These are phyloP conservation scores for Microcebus griseorufus DNA, from an alignment of 2,113 vertebrate species.

Conservation along the genomic window DNA sequence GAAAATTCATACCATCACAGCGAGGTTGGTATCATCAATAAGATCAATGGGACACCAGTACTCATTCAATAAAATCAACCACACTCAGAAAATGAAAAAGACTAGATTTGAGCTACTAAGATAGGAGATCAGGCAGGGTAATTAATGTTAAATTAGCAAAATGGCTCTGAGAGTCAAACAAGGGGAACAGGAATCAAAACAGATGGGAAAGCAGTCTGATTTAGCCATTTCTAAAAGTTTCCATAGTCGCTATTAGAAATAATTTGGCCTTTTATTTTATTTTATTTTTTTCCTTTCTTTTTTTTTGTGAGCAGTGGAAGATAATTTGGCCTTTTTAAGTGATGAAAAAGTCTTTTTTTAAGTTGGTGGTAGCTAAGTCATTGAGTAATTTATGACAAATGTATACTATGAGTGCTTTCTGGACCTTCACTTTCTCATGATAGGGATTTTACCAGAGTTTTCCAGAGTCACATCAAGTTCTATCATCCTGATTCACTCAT, in stretches of 20 bases:
- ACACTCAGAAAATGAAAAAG: slow-evolving; percentile 48
- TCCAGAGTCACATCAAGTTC: background rate
- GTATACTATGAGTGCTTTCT: background rate
- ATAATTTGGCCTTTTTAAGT: background rate
- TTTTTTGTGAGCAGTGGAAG: too few species aligned
- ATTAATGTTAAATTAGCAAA: slow-evolving; percentile 63
- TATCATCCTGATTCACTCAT: slow-evolving; percentile 18
- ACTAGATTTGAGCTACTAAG: slow-evolving; percentile 28
- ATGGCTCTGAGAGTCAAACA: slow-evolving; percentile 36
- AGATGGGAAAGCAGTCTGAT: slow-evolving; percentile 20
- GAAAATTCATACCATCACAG: slow-evolving; percentile 27
- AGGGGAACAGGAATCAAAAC: slow-evolving; percentile 43
- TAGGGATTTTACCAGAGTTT: slow-evolving; percentile 13
- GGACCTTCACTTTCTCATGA: slow-evolving; percentile 28
- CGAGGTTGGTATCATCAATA: background rate
- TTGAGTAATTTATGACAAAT: slow-evolving; percentile 14
- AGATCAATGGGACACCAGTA: slow-evolving; percentile 33
- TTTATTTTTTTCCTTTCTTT: too few species aligned
- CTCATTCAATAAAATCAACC: slow-evolving; percentile 51
- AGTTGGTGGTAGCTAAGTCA: slow-evolving; percentile 1
- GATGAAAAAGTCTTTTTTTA: background rate
- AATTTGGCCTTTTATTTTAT: slow-evolving; percentile 13
- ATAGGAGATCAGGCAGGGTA: slow-evolving; percentile 7
- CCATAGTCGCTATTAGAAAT: slow-evolving; percentile 16
- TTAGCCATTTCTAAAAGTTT: slow-evolving; percentile 21